Conservation (phyloP, 2,888 invertebrate genomes). For the Amphipyra berbera region DNA sequence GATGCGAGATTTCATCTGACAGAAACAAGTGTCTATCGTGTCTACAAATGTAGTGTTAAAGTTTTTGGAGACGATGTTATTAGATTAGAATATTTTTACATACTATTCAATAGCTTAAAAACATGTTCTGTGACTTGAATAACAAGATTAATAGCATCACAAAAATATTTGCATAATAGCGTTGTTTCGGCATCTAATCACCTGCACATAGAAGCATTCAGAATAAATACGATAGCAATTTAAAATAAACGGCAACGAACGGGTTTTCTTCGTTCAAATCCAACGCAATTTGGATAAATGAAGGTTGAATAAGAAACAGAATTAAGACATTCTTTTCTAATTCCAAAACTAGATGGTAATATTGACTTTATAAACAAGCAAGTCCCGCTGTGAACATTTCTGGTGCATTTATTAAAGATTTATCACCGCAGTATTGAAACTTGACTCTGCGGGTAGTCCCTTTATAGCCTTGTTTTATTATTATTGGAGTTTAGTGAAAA, state of each 20-base stretch:
- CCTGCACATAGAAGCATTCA: slow-evolving; percentile 46
- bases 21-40: slow-evolving; percentile 40
- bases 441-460: slow-evolving; percentile 64
- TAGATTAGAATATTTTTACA: slow-evolving; percentile 41
- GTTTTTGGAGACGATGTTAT: slow-evolving; percentile 26
- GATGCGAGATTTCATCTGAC: slow-evolving; percentile 28
- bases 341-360: slow-evolving; percentile 65
- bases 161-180: slow-evolving; percentile 71
- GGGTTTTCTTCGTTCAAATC: slow-evolving; percentile 51
- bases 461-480: slow-evolving; percentile 65
- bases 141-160: slow-evolving; percentile 63
- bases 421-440: slow-evolving; percentile 69
- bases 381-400: slow-evolving; percentile 69
- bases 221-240: slow-evolving; percentile 53
- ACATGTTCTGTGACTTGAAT: slow-evolving; percentile 62
- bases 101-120: slow-evolving; percentile 46
- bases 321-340: slow-evolving; percentile 69
- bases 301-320: slow-evolving; percentile 59
- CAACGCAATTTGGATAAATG: slow-evolving; percentile 53
- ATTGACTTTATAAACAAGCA: slow-evolving; percentile 65
- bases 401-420: slow-evolving; percentile 69
- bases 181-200: slow-evolving; percentile 61
- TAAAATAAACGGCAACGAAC: slow-evolving; percentile 56
- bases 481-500: slow-evolving; percentile 56
- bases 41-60: slow-evolving; percentile 25